A percentile compares a stretch with the other conserved stretches of the same genome.
phyloP scores from a whole-genome alignment of 2,113 vertebrate species.

The Picathartes gymnocephalus region DNA sequence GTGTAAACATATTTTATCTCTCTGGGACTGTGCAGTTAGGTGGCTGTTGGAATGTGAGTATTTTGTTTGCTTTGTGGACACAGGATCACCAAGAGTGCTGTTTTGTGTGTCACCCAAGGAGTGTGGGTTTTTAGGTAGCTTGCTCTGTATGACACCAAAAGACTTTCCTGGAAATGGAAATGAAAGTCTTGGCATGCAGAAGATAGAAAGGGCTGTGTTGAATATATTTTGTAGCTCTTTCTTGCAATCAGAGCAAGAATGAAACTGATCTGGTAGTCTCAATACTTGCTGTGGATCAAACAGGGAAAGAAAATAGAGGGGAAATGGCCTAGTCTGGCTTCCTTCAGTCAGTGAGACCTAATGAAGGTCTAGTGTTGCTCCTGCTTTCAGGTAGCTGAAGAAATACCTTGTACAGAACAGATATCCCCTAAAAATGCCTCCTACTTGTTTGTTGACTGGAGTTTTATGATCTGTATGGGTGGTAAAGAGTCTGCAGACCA shows the following conservation, averaged over 20 bases:
- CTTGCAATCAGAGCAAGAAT: neutral
- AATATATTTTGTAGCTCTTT: neutral
- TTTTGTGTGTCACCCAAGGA: neutral
- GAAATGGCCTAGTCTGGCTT: neutral
- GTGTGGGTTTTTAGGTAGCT: neutral
- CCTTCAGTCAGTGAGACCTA: neutral
- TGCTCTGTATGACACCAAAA: neutral
- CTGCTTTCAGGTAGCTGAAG: neutral
- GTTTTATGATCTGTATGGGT: neutral
- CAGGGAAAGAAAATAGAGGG: rapidly evolving
- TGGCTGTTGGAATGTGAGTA: neutral
- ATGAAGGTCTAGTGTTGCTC: neutral
- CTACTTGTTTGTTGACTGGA: neutral
- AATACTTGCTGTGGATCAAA: neutral
- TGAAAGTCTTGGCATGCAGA: neutral
- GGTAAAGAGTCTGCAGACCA: neutral
- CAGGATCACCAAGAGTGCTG: neutral
- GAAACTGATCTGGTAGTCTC: neutral
- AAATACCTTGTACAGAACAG: neutral
- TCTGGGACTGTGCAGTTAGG: neutral
- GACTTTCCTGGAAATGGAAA: neutral
- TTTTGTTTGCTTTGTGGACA: neutral
- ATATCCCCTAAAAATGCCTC: neutral
- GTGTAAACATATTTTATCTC: neutral
- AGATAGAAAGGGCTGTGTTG: neutral